Percentiles rank a stretch among this genome's conserved stretches.
phyloP scores from a whole-genome alignment of 2,888 invertebrate genomes.

The Cantharis rustica region DNA sequence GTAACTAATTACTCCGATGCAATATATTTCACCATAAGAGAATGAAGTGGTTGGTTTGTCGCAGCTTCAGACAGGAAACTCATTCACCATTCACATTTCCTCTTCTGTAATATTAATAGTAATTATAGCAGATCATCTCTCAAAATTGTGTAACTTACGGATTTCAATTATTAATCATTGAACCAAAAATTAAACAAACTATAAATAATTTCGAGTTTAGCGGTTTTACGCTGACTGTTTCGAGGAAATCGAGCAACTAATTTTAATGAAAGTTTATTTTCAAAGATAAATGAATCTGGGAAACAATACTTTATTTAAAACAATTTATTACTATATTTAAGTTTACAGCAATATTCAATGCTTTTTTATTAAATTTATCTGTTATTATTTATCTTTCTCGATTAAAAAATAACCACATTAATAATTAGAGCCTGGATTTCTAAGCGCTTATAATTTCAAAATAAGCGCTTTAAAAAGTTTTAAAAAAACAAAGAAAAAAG shows the following conservation, averaged over 20 bases:
- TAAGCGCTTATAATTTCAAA: no score
- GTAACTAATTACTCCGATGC: not conserved
- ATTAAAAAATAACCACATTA: no score
- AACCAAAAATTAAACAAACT: not conserved
- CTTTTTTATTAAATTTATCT: not conserved
- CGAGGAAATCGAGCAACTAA: constrained; percentile 16
- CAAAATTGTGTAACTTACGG: not conserved
- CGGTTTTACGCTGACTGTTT: constrained; percentile 11
- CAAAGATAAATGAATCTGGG: constrained; percentile 1
- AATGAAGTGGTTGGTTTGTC: constrained; percentile 28
- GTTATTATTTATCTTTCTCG: no score
- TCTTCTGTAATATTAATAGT: constrained; percentile 25
- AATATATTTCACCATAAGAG: not conserved
- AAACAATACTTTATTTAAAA: not conserved
- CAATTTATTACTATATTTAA: not conserved
- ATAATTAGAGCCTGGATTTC: no score
- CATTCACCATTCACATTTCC: constrained; percentile 31
- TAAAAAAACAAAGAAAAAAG: no score
- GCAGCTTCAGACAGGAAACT: constrained; percentile 25
- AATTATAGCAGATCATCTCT: constrained; percentile 15
- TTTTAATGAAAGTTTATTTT: constrained; percentile 10
- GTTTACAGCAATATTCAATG: not conserved
- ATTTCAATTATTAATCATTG: constrained; percentile 8
- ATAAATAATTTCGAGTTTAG: not conserved
- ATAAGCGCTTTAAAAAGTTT: no score